Conservation (phyloP, 2,113 vertebrate species). For the Passer montanus region DNA sequence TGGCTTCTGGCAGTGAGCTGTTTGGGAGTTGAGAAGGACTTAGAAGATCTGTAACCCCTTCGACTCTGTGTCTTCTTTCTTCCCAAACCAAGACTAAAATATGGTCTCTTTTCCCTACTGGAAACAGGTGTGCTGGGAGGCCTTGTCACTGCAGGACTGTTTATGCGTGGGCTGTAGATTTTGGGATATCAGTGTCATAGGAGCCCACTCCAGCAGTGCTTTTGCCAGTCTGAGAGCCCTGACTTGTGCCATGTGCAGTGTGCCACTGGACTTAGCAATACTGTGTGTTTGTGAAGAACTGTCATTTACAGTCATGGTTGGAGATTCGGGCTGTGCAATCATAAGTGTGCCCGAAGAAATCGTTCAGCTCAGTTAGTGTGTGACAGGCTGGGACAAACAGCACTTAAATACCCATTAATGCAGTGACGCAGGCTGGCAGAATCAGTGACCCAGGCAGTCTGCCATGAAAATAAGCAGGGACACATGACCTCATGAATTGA, state of each 20-base stretch:
- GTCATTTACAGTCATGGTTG: background rate
- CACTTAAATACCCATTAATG: slow-evolving; percentile 20
- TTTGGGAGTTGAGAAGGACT: background rate
- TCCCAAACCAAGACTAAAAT: background rate
- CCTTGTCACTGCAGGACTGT: background rate
- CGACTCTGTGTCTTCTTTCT: background rate
- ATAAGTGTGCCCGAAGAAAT: background rate
- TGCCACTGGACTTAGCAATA: background rate
- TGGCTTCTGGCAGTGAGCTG: background rate
- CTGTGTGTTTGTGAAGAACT: background rate
- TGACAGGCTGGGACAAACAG: background rate
- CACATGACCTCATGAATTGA: slow-evolving; percentile 27
- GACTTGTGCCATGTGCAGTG: background rate
- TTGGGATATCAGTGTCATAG: background rate
- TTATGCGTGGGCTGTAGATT: background rate
- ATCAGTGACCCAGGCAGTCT: slow-evolving; percentile 25
- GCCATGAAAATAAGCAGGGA: background rate
- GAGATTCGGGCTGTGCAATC: background rate
- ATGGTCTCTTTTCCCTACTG: background rate
- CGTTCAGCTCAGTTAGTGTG: background rate
- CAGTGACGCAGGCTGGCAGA: slow-evolving; percentile 12
- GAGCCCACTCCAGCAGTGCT: background rate
- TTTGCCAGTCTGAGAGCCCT: background rate
- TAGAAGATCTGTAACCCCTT: background rate
- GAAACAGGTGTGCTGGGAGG: background rate